Evolutionary conservation across 2,888 invertebrate species (phyloP).

Genomic region (Lepidochitona cinerea): DNA sequence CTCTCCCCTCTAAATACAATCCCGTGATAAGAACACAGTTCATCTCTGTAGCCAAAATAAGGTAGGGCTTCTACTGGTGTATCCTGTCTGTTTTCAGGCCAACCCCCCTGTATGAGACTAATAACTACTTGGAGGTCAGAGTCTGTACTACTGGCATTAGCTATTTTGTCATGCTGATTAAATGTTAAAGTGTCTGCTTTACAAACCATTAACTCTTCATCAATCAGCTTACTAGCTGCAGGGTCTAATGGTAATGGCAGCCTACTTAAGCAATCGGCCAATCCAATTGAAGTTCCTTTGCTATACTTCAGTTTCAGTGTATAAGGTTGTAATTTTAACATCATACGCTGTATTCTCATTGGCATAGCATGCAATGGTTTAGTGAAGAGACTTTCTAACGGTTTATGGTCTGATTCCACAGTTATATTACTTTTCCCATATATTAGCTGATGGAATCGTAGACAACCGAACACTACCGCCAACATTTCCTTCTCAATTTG

Average conservation of each 20-base stretch:
- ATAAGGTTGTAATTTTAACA: too few species aligned
- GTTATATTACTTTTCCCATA: slow-evolving; percentile 16
- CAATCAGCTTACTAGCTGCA: too few species aligned
- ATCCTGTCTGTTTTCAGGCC: slow-evolving; percentile 10
- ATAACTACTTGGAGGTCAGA: background rate
- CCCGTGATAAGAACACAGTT: background rate
- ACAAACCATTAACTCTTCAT: too few species aligned
- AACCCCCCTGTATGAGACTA: background rate
- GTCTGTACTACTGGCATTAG: background rate
- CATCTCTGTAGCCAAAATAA: slow-evolving; percentile 9
- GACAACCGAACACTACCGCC: slow-evolving; percentile 21
- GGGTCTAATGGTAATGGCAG: too few species aligned
- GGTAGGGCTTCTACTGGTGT: background rate
- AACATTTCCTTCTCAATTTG: slow-evolving; percentile 25
- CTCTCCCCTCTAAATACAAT: slow-evolving; percentile 15
- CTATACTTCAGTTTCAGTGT: too few species aligned
- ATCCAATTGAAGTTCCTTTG: too few species aligned
- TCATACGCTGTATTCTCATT: too few species aligned
- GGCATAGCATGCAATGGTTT: too few species aligned
- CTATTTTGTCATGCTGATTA: slow-evolving; percentile 13
- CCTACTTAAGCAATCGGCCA: too few species aligned
- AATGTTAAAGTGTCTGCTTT: too few species aligned
- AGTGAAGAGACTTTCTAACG: slow-evolving; percentile 5
- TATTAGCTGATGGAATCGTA: slow-evolving; percentile 17
- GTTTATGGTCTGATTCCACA: slow-evolving; percentile 8